Base-by-base conservation (phyloP, 1,140 invertebrate genomes). In the Drosophila ficusphila region DNA sequence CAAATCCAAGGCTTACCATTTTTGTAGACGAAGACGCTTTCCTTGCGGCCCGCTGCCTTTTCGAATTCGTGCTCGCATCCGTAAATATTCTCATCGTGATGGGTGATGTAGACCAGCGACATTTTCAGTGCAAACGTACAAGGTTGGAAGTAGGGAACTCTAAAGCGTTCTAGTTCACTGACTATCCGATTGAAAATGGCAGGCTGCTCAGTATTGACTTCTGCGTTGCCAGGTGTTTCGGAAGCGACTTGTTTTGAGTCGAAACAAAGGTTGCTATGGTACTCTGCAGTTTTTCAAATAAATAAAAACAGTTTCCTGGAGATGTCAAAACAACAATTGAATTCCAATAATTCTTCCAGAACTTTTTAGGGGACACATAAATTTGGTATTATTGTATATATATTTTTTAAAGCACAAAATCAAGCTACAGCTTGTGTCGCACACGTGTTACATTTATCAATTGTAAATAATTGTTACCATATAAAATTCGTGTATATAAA, bases 11-110 rank as follows among this genome's bases (percentile, higher is more conserved):
- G n/a, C 33, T 33, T 65, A 73, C 58, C 31, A 9, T 56, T 52
- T 16, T 39, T 42, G 19, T 49, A 52, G 5, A 27, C 21, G 14
- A 21, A 53, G 0, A 47, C 11, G 2, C 21, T 14, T 3, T 19
- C 2, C 16, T 19, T 76, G 58, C 12, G 38, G 0, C 60, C 60
- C 6, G 11, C 0, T 0, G 29, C 29, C 12, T 70, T 68, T 0
- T 21, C 31, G 58, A 88, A 90, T 1, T 79, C 90, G 42, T 90
- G 88, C 14, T 90, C 92, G 23, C 92, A 77, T 56, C 91, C 81
- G 33, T 92, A 89, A 54, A 93, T 92, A 29, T 90, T 92, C 81
- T 93, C 92, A 73, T 92, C 76, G 58, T 93, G 92, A 46, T 92
- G 64, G 6, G 91, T 92, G 46, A 93, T 92, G 27, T 91, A 90